Evolutionary conservation across 2,797 vertebrate species (phyloP).

Genomic region (Amblyraja radiata): DNA sequence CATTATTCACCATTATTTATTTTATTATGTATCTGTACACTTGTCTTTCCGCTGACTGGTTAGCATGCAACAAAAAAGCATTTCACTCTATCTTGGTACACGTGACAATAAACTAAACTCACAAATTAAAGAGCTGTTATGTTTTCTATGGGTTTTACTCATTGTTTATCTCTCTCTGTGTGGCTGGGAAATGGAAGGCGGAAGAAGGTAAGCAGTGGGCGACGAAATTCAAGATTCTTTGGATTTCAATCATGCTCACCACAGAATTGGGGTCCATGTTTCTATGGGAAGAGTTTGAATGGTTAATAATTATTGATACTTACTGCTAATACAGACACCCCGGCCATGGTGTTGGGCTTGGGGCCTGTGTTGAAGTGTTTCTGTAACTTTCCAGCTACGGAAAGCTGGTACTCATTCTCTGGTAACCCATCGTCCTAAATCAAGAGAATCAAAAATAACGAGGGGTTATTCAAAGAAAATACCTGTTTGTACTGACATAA

Average conservation of each 20-base stretch:
- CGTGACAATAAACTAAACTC: too few relatives aligned
- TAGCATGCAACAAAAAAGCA: too few relatives aligned
- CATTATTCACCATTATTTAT: too few relatives aligned
- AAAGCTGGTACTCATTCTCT: constrained; percentile 82
- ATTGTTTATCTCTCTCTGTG: neutral
- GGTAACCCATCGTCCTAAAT: constrained; percentile 77
- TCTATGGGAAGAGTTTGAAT: constrained; percentile 43
- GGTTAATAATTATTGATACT: constrained; percentile 61
- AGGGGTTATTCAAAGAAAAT: constrained; percentile 34
- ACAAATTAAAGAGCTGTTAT: neutral
- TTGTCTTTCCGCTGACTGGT: too few relatives aligned
- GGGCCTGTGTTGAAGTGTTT: constrained; percentile 91
- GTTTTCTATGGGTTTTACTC: neutral
- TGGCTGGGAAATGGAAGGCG: too few relatives aligned
- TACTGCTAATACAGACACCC: constrained; percentile 94
- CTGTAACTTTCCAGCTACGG: constrained; percentile 93
- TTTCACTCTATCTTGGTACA: too few relatives aligned
- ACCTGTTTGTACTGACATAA: neutral
- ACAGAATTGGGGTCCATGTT: constrained; percentile 41
- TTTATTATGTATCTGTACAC: too few relatives aligned
- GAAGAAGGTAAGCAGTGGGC: neutral
- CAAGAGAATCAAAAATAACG: constrained; percentile 38
- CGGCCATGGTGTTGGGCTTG: constrained; percentile 78
- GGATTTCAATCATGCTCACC: constrained; percentile 36
- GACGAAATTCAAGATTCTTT: neutral